Conservation (phyloP, 2,888 invertebrate genomes). For the Metopia argyrocephala region DNA sequence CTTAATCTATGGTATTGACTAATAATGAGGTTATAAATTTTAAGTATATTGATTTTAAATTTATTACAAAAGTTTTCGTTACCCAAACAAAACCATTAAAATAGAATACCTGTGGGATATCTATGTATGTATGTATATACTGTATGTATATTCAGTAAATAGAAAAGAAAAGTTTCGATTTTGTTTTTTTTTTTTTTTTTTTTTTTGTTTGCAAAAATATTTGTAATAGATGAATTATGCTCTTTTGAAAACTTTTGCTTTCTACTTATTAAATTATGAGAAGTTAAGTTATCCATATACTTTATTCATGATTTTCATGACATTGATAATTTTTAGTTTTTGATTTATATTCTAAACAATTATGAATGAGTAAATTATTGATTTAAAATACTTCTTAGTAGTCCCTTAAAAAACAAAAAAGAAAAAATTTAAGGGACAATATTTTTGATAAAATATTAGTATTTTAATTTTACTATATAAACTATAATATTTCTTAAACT, state of each 20-base stretch:
- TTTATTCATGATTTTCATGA: neutral
- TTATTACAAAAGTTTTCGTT: constrained; percentile 60
- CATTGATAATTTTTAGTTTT: no score
- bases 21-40: constrained; percentile 65
- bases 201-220: constrained; percentile 6
- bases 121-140: neutral
- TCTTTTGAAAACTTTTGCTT: neutral
- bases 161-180: neutral
- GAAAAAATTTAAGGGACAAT: no score
- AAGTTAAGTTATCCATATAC: neutral
- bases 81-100: constrained; percentile 48
- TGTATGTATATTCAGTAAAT: neutral
- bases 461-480: no score
- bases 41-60: constrained; percentile 64
- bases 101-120: constrained; percentile 56
- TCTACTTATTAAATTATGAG: neutral
- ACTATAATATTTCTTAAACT: no score
- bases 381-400: no score
- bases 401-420: no score
- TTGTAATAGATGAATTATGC: constrained; percentile 10
- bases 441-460: no score
- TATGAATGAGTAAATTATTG: no score
- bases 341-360: no score
- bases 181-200: no score
- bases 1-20: constrained; percentile 44